These are phyloP conservation scores for Cataglyphis albicans DNA, from an alignment of 2,888 invertebrate species.

Conservation along the genomic window DNA sequence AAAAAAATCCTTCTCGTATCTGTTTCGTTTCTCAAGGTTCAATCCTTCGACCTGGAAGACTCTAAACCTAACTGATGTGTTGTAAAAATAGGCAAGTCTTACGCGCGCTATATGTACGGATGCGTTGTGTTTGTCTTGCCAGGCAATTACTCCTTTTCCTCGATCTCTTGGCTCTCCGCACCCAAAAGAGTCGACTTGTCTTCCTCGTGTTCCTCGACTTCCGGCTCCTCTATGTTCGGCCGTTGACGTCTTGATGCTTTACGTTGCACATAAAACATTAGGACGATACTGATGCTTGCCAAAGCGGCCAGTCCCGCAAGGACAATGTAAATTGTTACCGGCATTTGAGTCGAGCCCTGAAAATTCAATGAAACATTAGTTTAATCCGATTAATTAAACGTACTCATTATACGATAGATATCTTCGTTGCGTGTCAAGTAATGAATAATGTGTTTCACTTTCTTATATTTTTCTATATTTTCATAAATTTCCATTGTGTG, in stretches of 20 bases:
- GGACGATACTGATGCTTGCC: slow-evolving; percentile 63
- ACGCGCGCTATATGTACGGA: slow-evolving; percentile 57
- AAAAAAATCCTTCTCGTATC: slow-evolving; percentile 3
- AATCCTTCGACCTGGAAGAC: slow-evolving; percentile 55
- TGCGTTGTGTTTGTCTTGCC: slow-evolving; percentile 36
- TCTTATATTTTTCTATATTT: not conserved
- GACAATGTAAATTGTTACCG: slow-evolving; percentile 66
- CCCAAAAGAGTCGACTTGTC: slow-evolving; percentile 79
- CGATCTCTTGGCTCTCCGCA: slow-evolving; percentile 74
- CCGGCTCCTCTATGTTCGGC: slow-evolving; percentile 76
- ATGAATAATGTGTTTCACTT: not conserved
- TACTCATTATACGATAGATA: not conserved
- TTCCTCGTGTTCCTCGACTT: slow-evolving; percentile 76
- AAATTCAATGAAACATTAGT: slow-evolving; percentile 20
- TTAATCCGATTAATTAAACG: not conserved
- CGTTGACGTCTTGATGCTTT: slow-evolving; percentile 72
- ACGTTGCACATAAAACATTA: slow-evolving; percentile 74
- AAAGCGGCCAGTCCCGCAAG: slow-evolving; percentile 64
- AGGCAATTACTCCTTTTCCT: slow-evolving; percentile 75
- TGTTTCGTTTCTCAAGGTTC: slow-evolving; percentile 12
- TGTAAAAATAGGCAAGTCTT: slow-evolving; percentile 76
- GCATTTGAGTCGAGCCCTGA: slow-evolving; percentile 64
- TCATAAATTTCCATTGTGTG: not conserved
- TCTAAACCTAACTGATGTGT: slow-evolving; percentile 63
- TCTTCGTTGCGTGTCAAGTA: not conserved